Evolutionary conservation across 2,113 vertebrate genomes (phyloP), one percentile per base, ranked within the genome.

Genomic region (Toxostoma redivivum): DNA sequence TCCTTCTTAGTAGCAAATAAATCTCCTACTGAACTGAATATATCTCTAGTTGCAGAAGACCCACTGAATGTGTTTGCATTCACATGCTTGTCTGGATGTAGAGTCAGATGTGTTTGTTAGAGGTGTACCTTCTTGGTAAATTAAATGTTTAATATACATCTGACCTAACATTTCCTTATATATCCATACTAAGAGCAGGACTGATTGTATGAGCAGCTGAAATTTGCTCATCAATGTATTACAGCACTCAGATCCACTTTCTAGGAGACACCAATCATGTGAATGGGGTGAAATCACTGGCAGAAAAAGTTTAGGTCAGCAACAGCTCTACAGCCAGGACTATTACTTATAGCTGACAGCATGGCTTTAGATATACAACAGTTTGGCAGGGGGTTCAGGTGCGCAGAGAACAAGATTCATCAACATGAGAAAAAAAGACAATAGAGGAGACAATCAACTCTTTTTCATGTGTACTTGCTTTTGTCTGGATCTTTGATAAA

Each of bases 241-340:
- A 23, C 27, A 51, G n/a, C 20, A 62, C 62, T 91, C 71, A 65
- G 30, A 90, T 60, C 42, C 69, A 47, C 65, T 91, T 81, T 91
- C 54, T 72, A 54, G 54, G 38, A 76, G 86, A 80, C 54, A 91
- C 65, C 27, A 89, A 65, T 96, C 61, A 65, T 31, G 17, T 37
- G 70, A 91, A 69, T 35, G 51, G 70, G 28, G 33, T 65, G 54
- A 97, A 94, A 79, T 50, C 77, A 69, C 53, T 66, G 76, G 76
- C 57, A 92, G 62, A 58, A 91, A 88, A 93, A 58, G 71, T 97
- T 91, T 80, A 90, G 61, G 54, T 94, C 90, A 93, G 58, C 70
- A 95, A 53, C 70, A 81, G 42, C 54, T 76, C 38, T 73, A 42
- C 5, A 69, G 48, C 10, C 84, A 72, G 61, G 90, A 42, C 80